phyloP scores from a whole-genome alignment of 2,888 invertebrate genomes.

The Sacculina carcini region DNA sequence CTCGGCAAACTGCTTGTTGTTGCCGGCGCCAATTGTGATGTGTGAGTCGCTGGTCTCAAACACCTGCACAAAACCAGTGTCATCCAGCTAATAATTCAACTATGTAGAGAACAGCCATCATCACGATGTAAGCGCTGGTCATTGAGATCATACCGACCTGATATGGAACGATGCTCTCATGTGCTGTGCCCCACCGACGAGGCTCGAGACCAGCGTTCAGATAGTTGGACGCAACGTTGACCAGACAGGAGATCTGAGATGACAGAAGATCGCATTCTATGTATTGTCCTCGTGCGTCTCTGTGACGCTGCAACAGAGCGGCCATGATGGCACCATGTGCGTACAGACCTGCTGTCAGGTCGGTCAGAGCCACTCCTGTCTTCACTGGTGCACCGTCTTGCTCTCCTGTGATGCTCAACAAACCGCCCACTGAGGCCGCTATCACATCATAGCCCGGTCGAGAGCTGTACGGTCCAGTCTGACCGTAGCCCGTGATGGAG shows the following conservation, averaged over 20 bases:
- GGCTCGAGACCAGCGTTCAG: slow-evolving; percentile 57
- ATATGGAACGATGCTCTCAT: slow-evolving; percentile 82
- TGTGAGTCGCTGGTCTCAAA: slow-evolving; percentile 21
- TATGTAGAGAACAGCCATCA: slow-evolving; percentile 52
- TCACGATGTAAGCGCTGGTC: too few relatives aligned
- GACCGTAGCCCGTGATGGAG: slow-evolving; percentile 76
- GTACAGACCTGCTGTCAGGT: slow-evolving; percentile 73
- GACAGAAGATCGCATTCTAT: slow-evolving; percentile 81
- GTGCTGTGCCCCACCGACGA: slow-evolving; percentile 65
- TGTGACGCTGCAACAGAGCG: slow-evolving; percentile 46
- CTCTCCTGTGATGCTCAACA: slow-evolving; percentile 68
- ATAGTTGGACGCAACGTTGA: slow-evolving; percentile 69
- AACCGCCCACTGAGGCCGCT: slow-evolving; percentile 70
- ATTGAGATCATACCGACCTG: too few relatives aligned
- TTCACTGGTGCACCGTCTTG: slow-evolving; percentile 59
- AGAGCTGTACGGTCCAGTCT: slow-evolving; percentile 52
- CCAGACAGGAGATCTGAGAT: slow-evolving; percentile 40
- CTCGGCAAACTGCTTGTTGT: slow-evolving; percentile 36
- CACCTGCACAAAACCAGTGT: background rate
- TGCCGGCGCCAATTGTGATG: slow-evolving; percentile 64
- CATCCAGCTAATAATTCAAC: slow-evolving; percentile 29
- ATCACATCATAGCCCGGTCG: slow-evolving; percentile 92
- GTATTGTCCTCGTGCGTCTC: slow-evolving; percentile 61
- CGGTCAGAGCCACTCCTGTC: slow-evolving; percentile 74
- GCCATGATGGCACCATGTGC: slow-evolving; percentile 85